Evolutionary conservation across 2,888 invertebrate species (phyloP).

Genomic region (Neoascia interrupta): DNA sequence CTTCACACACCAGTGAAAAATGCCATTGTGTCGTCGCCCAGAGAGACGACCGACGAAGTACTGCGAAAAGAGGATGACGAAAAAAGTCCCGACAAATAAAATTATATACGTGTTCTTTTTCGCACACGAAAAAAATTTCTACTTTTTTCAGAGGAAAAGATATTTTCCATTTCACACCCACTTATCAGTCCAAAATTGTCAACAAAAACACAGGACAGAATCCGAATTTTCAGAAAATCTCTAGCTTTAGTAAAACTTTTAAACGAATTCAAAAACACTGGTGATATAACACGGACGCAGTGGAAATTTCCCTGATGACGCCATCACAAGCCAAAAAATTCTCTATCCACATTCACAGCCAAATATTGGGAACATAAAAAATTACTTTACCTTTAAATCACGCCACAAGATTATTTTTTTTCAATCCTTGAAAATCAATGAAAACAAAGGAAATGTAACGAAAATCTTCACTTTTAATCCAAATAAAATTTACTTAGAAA

Average conservation of each 20-base stretch:
- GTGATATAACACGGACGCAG: constrained; percentile 44
- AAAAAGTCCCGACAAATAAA: constrained; percentile 41
- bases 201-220: constrained; percentile 43
- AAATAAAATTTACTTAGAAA: constrained; percentile 65
- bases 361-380: background rate
- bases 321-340: constrained; percentile 30
- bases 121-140: constrained; percentile 56
- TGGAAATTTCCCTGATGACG: constrained; percentile 55
- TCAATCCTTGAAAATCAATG: constrained; percentile 26
- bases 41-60: constrained; percentile 25
- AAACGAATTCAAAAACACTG: constrained; percentile 13
- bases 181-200: constrained; percentile 37
- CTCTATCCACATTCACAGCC: background rate
- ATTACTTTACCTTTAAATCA: background rate
- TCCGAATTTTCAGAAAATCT: background rate
- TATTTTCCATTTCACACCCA: constrained; percentile 64
- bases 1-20: constrained; percentile 53
- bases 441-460: constrained; percentile 36
- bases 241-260: background rate
- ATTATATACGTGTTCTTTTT: constrained; percentile 67
- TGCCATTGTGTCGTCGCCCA: constrained; percentile 43
- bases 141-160: constrained; percentile 48
- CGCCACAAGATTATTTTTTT: background rate
- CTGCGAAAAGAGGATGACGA: constrained; percentile 57
- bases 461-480: constrained; percentile 48